Evolutionary conservation across 2,113 vertebrate genomes (phyloP).

Genomic region (Alligator sinensis): DNA sequence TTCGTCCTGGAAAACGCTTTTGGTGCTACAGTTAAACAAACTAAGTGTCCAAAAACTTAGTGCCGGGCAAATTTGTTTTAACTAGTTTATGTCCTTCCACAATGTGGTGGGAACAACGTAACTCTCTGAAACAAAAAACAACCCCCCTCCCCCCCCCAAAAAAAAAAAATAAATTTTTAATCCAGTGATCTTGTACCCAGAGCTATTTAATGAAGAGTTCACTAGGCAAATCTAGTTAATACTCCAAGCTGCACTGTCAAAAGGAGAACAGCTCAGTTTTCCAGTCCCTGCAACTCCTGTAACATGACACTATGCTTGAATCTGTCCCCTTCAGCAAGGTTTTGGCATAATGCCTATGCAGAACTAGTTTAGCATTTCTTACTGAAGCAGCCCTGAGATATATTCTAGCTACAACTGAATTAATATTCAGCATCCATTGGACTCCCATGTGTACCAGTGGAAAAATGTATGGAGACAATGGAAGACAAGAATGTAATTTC

Average conservation of each 20-base stretch:
- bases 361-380: constrained; percentile 12
- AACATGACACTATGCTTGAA: background rate
- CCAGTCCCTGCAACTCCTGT: background rate
- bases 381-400: constrained; percentile 12
- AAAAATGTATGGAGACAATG: background rate
- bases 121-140: too few species aligned
- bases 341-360: background rate
- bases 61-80: too few species aligned
- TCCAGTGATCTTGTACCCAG: background rate
- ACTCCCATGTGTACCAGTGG: background rate
- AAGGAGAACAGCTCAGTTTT: background rate
- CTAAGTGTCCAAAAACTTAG: too few species aligned
- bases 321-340: background rate
- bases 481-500: constrained; percentile 8
- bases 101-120: too few species aligned
- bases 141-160: too few species aligned
- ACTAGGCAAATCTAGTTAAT: background rate
- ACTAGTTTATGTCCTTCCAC: too few species aligned
- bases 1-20: too few species aligned
- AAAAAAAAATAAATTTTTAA: background rate
- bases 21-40: too few species aligned
- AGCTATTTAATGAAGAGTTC: background rate
- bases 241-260: background rate
- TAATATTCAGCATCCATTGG: background rate
- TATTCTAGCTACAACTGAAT: constrained; percentile 20